Conservation (phyloP, 1,140 invertebrate genomes). For the Capitella teleta region DNA sequence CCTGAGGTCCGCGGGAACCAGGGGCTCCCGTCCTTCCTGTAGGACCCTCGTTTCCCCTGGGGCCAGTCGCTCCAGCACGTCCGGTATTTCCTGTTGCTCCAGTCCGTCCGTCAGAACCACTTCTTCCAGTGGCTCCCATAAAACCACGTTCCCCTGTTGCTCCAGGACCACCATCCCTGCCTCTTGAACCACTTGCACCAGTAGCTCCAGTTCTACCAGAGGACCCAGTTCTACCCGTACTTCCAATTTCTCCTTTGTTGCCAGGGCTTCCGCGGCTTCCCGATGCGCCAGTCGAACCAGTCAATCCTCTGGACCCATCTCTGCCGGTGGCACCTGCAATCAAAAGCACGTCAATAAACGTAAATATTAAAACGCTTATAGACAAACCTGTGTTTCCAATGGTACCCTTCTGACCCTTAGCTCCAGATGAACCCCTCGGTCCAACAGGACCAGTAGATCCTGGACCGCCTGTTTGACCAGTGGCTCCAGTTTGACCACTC, state of each 20-base stretch:
- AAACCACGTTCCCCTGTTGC: background rate
- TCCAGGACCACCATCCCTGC: background rate
- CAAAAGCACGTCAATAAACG: background rate
- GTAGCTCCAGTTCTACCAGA: slow-evolving; percentile 14
- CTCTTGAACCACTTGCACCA: background rate
- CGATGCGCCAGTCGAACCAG: background rate
- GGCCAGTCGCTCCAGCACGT: background rate
- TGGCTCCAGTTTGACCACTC: slow-evolving; percentile 6
- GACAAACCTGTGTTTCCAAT: slow-evolving; percentile 5
- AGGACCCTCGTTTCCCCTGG: background rate
- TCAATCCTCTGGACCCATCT: background rate
- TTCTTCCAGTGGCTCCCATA: background rate
- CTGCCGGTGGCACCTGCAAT: slow-evolving; percentile 6
- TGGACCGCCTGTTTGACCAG: slow-evolving; percentile 3
- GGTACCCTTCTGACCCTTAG: background rate
- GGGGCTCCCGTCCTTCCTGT: background rate
- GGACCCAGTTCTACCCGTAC: background rate
- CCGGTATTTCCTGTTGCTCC: background rate
- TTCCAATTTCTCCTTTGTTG: background rate
- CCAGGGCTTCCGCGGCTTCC: background rate
- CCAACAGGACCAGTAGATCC: slow-evolving; percentile 5
- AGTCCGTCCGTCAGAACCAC: background rate
- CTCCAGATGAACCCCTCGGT: background rate
- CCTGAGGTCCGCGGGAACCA: slow-evolving; percentile 3
- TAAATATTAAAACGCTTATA: background rate